A percentile compares a stretch with the other conserved stretches of the same genome.
These are phyloP conservation scores for Dicycla oo DNA, from an alignment of 2,888 invertebrate genomes.

Conservation along the genomic window DNA sequence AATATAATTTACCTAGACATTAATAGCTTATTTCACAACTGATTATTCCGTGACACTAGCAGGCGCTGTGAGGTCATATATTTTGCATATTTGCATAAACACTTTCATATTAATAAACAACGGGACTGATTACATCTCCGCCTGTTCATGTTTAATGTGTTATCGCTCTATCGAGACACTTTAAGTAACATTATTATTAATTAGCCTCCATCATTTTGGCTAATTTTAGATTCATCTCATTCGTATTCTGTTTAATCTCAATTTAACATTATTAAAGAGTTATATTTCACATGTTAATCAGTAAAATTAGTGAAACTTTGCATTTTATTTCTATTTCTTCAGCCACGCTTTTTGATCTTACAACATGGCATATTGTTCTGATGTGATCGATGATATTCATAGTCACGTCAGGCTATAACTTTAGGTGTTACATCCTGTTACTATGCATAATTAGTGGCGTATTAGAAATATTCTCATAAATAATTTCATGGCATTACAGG, in stretches of 20 bases:
- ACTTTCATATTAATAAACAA: conserved; percentile 56
- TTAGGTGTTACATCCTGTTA: conserved; percentile 24
- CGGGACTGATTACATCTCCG: conserved; percentile 52
- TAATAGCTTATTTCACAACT: conserved; percentile 60
- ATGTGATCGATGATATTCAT: conserved; percentile 32
- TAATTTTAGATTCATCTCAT: conserved; percentile 54
- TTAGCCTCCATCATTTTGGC: conserved; percentile 53
- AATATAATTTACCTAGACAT: conserved; percentile 55
- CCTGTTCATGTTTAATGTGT: conserved; percentile 44
- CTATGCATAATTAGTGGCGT: conserved; percentile 33
- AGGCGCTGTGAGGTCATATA: conserved; percentile 46
- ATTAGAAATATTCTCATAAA: conserved; percentile 34
- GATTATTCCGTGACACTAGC: conserved; percentile 52
- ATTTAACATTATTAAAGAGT: conserved; percentile 46
- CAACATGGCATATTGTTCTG: conserved; percentile 9
- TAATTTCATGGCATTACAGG: conserved; percentile 22
- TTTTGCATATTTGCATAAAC: conserved; percentile 55
- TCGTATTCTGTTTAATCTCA: conserved; percentile 49
- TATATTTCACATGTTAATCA: conserved; percentile 36
- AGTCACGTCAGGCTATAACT: conserved; percentile 45
- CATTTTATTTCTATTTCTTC: conserved; percentile 26
- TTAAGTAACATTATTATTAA: conserved; percentile 53
- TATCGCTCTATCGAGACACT: conserved; percentile 51
- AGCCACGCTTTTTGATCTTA: conserved; percentile 23
- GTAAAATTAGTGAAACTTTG: conserved; percentile 11